Conservation (phyloP, 35 echinoderm and acorn worm genomes). For the Amphiura filiformis region DNA sequence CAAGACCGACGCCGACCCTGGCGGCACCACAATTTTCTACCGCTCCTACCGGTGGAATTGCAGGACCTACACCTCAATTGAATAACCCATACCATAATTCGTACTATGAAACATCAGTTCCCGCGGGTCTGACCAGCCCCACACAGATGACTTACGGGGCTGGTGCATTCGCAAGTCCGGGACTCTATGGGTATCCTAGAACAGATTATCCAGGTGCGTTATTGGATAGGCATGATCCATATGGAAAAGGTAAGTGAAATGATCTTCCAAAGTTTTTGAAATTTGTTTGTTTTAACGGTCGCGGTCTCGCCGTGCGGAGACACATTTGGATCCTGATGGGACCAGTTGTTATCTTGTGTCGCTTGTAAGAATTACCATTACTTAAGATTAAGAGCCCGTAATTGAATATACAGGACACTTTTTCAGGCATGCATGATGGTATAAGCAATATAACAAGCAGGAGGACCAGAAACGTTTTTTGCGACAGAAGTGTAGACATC, state of each 20-base stretch:
- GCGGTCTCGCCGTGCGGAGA: too few species aligned
- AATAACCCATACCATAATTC: constrained; percentile 21
- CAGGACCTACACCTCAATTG: neutral
- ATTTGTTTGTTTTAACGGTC: too few species aligned
- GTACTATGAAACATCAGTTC: constrained; percentile 28
- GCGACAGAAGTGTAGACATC: too few species aligned
- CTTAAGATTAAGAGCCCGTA: too few species aligned
- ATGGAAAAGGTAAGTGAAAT: constrained; percentile 24
- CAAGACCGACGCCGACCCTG: constrained; percentile 22
- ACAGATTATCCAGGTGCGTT: neutral
- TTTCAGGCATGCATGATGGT: too few species aligned
- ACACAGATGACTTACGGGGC: constrained; percentile 26
- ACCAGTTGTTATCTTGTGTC: too few species aligned
- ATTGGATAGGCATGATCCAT: constrained; percentile 32
- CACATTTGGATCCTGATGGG: too few species aligned
- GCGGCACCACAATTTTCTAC: constrained; percentile 6
- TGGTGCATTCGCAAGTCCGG: constrained; percentile 21
- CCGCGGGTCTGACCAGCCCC: neutral
- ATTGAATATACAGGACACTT: too few species aligned
- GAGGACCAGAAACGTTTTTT: too few species aligned
- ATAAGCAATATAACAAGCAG: too few species aligned
- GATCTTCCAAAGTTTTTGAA: too few species aligned
- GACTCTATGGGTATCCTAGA: neutral
- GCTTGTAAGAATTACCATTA: too few species aligned
- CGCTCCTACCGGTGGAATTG: neutral